Percentiles rank a stretch among this genome's conserved stretches.
Evolutionary conservation across 30 jellyfish, hydroid and myxozoan species (phyloP).

Genomic region (Hydra vulgaris): DNA sequence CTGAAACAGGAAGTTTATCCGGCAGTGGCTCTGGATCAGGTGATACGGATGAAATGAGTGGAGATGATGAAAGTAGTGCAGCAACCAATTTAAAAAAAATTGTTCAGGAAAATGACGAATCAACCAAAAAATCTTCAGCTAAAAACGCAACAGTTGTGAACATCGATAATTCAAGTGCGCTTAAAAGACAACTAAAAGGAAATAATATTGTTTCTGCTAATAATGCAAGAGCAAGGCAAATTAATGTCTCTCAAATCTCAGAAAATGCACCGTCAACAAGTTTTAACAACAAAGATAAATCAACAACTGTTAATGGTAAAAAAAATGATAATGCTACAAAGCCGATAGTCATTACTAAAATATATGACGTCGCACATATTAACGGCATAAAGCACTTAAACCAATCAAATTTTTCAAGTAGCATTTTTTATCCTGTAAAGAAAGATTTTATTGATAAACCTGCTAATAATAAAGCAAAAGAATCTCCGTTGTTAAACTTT

Average conservation of each 20-base stretch:
- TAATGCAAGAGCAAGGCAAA: background rate
- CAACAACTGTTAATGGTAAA: background rate
- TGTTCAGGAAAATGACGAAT: background rate
- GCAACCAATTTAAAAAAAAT: background rate
- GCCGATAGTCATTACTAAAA: background rate
- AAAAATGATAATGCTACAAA: background rate
- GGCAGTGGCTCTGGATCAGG: constrained; percentile 29
- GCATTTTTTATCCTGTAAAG: background rate
- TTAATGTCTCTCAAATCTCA: background rate
- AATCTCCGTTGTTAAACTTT: background rate
- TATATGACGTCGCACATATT: background rate
- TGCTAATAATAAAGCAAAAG: background rate
- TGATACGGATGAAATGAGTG: constrained; percentile 10
- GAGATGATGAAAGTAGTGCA: constrained; percentile 15
- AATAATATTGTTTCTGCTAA: background rate
- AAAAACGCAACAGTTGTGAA: background rate
- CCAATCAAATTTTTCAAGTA: background rate
- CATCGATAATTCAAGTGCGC: background rate
- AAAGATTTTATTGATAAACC: background rate
- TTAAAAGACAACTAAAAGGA: background rate
- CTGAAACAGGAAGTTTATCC: constrained; percentile 4
- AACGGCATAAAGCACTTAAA: background rate
- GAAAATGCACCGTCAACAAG: background rate
- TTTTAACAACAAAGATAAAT: background rate
- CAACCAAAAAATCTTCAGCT: background rate